Percentiles rank a stretch among this genome's conserved stretches.
These are phyloP conservation scores for Australoheros facetus DNA, from an alignment of 2,797 vertebrate species.

Conservation along the genomic window DNA sequence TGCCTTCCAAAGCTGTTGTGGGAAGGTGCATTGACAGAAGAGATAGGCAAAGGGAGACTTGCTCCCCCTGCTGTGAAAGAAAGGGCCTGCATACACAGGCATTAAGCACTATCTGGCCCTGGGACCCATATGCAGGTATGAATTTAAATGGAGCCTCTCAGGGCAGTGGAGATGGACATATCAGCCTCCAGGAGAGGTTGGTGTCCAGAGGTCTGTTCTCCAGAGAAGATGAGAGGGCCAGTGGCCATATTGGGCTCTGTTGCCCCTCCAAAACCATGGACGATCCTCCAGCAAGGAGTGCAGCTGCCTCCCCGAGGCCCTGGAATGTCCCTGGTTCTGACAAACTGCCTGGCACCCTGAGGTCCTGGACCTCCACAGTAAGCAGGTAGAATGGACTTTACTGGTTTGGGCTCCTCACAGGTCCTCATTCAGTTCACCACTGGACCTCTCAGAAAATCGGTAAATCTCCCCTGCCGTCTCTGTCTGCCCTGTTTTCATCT, in stretches of 20 bases:
- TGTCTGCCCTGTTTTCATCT: constrained; percentile 49
- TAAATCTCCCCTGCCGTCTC: constrained; percentile 38
- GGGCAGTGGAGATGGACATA: constrained; percentile 72
- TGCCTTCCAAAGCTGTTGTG: constrained; percentile 80
- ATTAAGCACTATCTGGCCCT: constrained; percentile 73
- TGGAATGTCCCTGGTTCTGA: constrained; percentile 92
- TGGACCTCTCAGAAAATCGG: constrained; percentile 70
- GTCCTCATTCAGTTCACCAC: constrained; percentile 70
- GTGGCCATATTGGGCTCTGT: constrained; percentile 76
- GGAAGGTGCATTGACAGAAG: constrained; percentile 74
- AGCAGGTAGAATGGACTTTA: constrained; percentile 85
- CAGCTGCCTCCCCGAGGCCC: constrained; percentile 86
- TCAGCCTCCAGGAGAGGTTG: constrained; percentile 81
- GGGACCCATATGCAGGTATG: constrained; percentile 76
- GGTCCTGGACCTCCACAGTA: constrained; percentile 90
- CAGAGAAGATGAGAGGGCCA: constrained; percentile 79
- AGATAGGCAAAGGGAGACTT: constrained; percentile 74
- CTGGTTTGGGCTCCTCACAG: constrained; percentile 57
- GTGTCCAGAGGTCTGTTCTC: constrained; percentile 76
- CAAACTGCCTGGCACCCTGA: constrained; percentile 88
- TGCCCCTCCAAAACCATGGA: constrained; percentile 76
- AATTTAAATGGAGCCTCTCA: constrained; percentile 77
- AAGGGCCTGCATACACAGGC: constrained; percentile 77
- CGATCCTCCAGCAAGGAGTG: constrained; percentile 79
- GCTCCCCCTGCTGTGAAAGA: constrained; percentile 81